Evolutionary conservation across 2,888 invertebrate species (phyloP), one percentile per base, ranked within the genome.

Genomic region (Muschampia plurimacula): DNA sequence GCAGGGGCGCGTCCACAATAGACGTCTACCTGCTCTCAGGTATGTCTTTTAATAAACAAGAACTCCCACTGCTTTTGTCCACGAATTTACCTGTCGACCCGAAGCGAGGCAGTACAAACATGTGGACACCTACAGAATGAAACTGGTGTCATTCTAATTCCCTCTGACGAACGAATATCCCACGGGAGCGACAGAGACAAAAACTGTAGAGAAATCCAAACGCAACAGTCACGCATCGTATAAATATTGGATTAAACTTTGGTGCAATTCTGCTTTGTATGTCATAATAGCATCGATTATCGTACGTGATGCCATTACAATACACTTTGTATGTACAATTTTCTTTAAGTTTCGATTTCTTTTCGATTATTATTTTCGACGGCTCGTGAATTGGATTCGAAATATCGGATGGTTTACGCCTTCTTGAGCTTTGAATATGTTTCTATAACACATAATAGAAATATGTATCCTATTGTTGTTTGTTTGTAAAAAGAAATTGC

Each of bases 161-260:
- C 74, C 77, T 86, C 84, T 77, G 69, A 62, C 64, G 62, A 22
- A 72, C 67, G 36, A 32, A 15, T 32, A 72, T 28, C 66, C 15
- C 67, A 44, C 28, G 55, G 28, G 78, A 73, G 69, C 52, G 69
- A 81, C 70, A 80, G 79, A 77, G 84, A 85, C 67, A 71, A 73
- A 62, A 75, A 74, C 77, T 77, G 77, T 78, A 77, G 76, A 76
- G 77, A 77, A 75, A 77, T 78, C 78, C 77, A 74, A 79, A 78
- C 84, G 84, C 83, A 85, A 84, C 86, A 89, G 89, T 89, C 90
- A 90, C 22, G 22, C 22, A 22, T 22, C 22, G 22, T 22, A 22
- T 93, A 92, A 92, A 93, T 92, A 93, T 93, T 93, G 93, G 93
- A 93, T 93, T 93, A 93, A 91, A 90, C 84, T 93, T 89, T 91